phyloP scores from a whole-genome alignment of 35 echinoderm and acorn worm genomes.

The Heliocidaris tuberculata region DNA sequence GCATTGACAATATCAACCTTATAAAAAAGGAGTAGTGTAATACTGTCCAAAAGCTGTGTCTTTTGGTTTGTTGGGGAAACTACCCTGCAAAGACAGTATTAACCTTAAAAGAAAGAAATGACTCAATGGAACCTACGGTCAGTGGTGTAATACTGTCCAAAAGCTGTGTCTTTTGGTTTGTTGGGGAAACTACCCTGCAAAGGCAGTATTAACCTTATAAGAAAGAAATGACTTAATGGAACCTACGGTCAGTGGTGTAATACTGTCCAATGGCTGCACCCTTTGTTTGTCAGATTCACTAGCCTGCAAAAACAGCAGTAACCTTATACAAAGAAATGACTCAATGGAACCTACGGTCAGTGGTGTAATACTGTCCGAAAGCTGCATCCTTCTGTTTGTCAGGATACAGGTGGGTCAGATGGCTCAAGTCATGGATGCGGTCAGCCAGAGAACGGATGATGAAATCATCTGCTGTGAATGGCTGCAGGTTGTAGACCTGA shows the following conservation, averaged over 20 bases:
- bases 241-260: too few species aligned
- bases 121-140: not conserved
- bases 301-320: not conserved
- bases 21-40: too few species aligned
- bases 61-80: too few species aligned
- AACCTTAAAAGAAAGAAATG: not conserved
- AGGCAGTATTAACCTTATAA: too few species aligned
- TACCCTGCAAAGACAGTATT: not conserved
- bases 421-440: conserved; percentile 87
- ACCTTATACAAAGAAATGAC: not conserved
- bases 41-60: too few species aligned
- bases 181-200: too few species aligned
- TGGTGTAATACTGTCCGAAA: conserved; percentile 83
- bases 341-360: conserved; percentile 4
- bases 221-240: too few species aligned
- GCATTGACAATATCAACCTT: too few species aligned
- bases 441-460: conserved; percentile 87
- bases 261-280: too few species aligned
- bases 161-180: conserved; percentile 90
- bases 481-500: conserved; percentile 88
- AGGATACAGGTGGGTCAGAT: conserved; percentile 86
- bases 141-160: conserved; percentile 80
- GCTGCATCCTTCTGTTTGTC: conserved; percentile 92
- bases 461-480: conserved; percentile 93
- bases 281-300: too few species aligned